These are phyloP conservation scores for Cephalopachus bancanus DNA, from an alignment of 2,797 vertebrate species.

Conservation along the genomic window DNA sequence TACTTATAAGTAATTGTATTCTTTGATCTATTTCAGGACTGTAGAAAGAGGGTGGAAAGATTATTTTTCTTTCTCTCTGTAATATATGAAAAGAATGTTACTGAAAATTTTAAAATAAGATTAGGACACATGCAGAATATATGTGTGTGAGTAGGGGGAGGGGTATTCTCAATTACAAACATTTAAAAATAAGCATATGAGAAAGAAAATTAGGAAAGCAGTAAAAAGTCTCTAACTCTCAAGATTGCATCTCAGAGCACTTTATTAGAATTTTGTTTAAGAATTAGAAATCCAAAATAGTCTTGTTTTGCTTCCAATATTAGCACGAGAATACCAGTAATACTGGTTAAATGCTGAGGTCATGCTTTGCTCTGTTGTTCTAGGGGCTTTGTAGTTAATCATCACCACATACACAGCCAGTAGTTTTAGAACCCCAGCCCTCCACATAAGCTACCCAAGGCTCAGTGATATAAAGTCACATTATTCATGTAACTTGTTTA, in stretches of 20 bases:
- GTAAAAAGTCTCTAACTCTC: background rate
- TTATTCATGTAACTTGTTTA: conserved; percentile 22
- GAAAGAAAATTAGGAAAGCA: background rate
- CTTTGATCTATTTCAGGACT: background rate
- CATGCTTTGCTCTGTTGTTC: background rate
- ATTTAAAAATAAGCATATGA: background rate
- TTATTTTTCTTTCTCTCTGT: background rate
- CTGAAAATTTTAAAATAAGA: background rate
- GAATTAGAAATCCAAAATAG: background rate
- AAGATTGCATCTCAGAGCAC: background rate
- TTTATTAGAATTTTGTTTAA: conserved; percentile 12
- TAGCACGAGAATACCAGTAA: background rate
- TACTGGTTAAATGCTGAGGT: background rate
- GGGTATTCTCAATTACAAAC: background rate
- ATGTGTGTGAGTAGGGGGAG: background rate
- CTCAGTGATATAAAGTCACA: background rate
- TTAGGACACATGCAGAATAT: background rate
- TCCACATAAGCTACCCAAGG: background rate
- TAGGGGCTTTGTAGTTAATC: background rate
- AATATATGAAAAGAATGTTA: background rate
- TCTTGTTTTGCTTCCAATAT: background rate
- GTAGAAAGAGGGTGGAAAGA: background rate
- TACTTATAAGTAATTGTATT: background rate
- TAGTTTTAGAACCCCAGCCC: background rate
- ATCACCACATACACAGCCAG: background rate